Conservation (phyloP, 92 coral and sea anemone genomes). For the Pocillopora grandis region DNA sequence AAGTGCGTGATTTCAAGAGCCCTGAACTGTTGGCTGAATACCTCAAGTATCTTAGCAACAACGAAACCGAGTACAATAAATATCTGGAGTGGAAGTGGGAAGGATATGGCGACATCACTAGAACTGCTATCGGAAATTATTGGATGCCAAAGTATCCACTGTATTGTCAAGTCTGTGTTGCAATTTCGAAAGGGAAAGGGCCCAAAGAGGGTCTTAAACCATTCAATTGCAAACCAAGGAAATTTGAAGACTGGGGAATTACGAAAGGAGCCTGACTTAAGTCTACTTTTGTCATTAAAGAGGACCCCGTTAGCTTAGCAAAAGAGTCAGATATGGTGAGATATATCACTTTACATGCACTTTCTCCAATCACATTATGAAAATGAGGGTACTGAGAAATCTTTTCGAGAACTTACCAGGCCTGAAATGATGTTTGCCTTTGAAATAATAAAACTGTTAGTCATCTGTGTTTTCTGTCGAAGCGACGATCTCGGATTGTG, state of each 20-base stretch:
- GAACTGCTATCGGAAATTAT: conserved; percentile 37
- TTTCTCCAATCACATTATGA: too few relatives aligned
- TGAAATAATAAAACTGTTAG: too few relatives aligned
- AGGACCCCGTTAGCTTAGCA: too few relatives aligned
- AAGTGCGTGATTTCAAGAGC: conserved; percentile 54
- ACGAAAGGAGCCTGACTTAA: neutral
- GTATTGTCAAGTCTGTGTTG: conserved; percentile 40
- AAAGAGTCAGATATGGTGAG: too few relatives aligned
- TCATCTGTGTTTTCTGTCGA: too few relatives aligned
- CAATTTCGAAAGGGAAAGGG: conserved; percentile 23
- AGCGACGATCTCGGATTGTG: too few relatives aligned
- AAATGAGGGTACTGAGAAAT: too few relatives aligned
- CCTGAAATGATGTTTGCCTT: too few relatives aligned
- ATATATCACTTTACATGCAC: too few relatives aligned
- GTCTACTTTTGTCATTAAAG: too few relatives aligned
- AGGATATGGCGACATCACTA: conserved; percentile 47
- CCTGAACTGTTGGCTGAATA: conserved; percentile 47
- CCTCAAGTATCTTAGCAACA: conserved; percentile 43
- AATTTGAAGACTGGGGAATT: conserved; percentile 40
- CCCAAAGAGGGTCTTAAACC: conserved; percentile 32
- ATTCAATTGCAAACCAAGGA: conserved; percentile 13
- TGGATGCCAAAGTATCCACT: conserved; percentile 28
- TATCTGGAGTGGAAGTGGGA: conserved; percentile 54
- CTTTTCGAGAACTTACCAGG: too few relatives aligned
- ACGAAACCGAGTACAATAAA: conserved; percentile 44